Conservation (phyloP, 2,797 vertebrate species). For the Ceyx erithaca region DNA sequence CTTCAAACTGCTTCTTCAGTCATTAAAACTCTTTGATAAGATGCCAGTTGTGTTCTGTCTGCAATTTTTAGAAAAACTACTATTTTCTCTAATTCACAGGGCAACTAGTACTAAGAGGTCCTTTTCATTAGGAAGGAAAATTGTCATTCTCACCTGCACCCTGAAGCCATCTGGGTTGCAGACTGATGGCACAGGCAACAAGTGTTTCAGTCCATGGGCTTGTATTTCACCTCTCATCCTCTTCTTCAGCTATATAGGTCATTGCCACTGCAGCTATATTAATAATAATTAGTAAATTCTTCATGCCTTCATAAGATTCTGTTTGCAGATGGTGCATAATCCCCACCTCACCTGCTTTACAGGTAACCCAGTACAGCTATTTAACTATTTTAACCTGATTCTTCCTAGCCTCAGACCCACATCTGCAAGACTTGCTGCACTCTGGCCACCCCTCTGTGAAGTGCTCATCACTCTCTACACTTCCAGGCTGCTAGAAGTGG, state of each 20-base stretch:
- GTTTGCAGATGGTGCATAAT: neutral
- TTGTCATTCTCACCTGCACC: neutral
- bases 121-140: neutral
- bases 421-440: neutral
- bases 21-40: neutral
- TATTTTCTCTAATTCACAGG: neutral
- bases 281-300: neutral
- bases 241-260: neutral
- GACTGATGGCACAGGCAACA: neutral
- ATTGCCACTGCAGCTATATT: neutral
- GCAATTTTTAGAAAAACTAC: neutral
- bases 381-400: neutral
- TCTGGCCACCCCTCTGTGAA: neutral
- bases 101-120: neutral
- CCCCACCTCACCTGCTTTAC: neutral
- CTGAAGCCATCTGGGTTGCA: neutral
- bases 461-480: neutral
- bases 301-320: neutral
- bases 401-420: neutral
- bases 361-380: neutral
- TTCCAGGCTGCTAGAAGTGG: neutral
- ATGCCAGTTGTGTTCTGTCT: neutral
- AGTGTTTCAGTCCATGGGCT: neutral
- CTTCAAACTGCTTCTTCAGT: neutral
- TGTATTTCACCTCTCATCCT: neutral